phyloP scores from a whole-genome alignment of 2,888 invertebrate species.

The Lamellibrachia satsuma region DNA sequence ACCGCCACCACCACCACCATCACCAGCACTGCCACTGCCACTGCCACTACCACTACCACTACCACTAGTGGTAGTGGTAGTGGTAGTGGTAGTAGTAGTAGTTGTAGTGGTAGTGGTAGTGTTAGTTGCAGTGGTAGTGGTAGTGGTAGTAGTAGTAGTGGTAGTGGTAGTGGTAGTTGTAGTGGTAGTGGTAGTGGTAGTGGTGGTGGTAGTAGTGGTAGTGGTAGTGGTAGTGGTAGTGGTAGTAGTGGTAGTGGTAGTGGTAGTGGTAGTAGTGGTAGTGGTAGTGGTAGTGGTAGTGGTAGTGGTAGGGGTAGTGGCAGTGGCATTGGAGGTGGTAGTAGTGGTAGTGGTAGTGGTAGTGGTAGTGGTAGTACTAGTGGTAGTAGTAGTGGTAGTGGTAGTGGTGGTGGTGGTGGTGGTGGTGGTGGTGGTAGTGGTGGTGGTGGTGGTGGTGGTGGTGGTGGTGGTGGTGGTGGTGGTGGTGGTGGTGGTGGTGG shows the following conservation, averaged over 20 bases:
- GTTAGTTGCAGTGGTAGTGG: constrained; percentile 33
- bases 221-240: not conserved
- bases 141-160: not conserved
- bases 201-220: not conserved
- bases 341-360: constrained; percentile 17
- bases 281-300: constrained; percentile 13
- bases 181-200: not conserved
- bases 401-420: not conserved
- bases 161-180: not conserved
- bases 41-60: constrained; percentile 34
- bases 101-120: constrained; percentile 32
- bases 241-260: too few relatives aligned
- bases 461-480: too few relatives aligned
- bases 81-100: constrained; percentile 36
- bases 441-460: too few relatives aligned
- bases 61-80: constrained; percentile 30
- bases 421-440: not conserved
- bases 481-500: too few relatives aligned
- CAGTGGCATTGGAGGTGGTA: not conserved
- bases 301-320: not conserved
- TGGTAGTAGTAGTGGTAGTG: constrained; percentile 13
- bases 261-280: too few relatives aligned
- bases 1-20: constrained; percentile 32
- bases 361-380: not conserved
- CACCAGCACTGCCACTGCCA: constrained; percentile 33